Base-by-base conservation (phyloP, 1,140 invertebrate genomes). In the Brachionus rotundiformis region DNA sequence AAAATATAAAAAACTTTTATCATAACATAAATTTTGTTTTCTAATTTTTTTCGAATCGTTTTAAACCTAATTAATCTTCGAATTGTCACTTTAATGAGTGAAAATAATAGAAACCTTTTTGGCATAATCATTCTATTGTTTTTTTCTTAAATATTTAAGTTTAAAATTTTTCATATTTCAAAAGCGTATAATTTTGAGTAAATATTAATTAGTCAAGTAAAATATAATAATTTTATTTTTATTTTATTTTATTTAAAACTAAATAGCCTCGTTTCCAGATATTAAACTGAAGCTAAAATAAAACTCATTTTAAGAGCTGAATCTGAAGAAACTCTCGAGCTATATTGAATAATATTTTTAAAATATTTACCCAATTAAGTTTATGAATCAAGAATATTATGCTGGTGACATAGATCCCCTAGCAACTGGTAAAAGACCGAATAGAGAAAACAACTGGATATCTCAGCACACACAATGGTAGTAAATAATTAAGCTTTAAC, bases 351-450 rank as follows among this genome's bases (percentile, higher is more conserved):
- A 54, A 54, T 54, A 54, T 54, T 54, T 54, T 54, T 10, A 25
- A 54, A 54, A 54, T 54, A 54, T 54, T 54, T 54, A 54, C 47
- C n/a, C 47, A 54, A 54, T 54, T 54, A 54, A 54, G 47, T 19
- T 11, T 19, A 19, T 54, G 47, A 54, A 49, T 19, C 7, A 19
- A 54, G 19, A 54, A 54, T 54, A 54, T 8, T 54, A 54, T 54
- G 47, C 47, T 16, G 19, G 47, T 54, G 47, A 54, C 47, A 54
- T 54, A 19, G 47, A 54, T 54, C 47, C 47, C 47, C 16, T 54
- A 54, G 47, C 47, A 54, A 54, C 47, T 54, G 47, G 47, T 19
- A 54, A 54, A 54, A 54, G 19, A 23, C 16, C 47, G 6, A 54
- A 8, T 54, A 54, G 47, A 4, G 16, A 54, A 54, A 19, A 54